A percentile compares a stretch with the other conserved stretches of the same genome.
phyloP scores from a whole-genome alignment of 2,888 invertebrate genomes.

The Arrhopalites spinosus region DNA sequence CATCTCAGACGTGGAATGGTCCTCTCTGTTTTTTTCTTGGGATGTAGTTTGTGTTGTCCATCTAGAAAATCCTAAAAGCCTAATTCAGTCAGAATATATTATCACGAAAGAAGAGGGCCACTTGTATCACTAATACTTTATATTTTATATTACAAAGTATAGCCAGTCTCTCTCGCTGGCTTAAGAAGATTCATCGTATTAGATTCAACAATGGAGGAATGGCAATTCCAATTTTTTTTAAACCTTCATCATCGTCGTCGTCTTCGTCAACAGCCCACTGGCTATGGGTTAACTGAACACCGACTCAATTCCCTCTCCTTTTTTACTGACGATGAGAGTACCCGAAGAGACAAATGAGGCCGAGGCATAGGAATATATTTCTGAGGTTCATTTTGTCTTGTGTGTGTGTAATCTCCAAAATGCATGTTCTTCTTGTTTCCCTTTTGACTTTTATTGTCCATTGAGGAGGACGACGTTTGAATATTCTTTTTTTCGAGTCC shows the following conservation, averaged over 20 bases:
- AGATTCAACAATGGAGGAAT: neutral
- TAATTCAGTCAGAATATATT: too few relatives aligned
- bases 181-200: neutral
- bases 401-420: neutral
- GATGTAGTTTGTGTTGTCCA: too few relatives aligned
- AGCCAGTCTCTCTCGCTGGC: neutral
- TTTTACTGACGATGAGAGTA: neutral
- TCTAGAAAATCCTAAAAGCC: too few relatives aligned
- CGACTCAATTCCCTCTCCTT: neutral
- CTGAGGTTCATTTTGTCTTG: neutral
- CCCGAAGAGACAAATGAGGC: slow-evolving; percentile 8
- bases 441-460: neutral
- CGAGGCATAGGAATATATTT: neutral
- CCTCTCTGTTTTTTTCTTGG: too few relatives aligned
- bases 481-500: too few relatives aligned
- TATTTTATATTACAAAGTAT: too few relatives aligned
- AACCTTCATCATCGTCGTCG: neutral
- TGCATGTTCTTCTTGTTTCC: neutral
- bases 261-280: neutral
- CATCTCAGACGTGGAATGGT: too few relatives aligned
- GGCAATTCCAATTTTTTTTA: neutral
- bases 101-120: neutral
- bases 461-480: too few relatives aligned
- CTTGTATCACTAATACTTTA: neutral
- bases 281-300: slow-evolving; percentile 10